Conservation (phyloP, 37 sponge, comb jelly and placozoan genomes). For the Hormiphora californensis region DNA sequence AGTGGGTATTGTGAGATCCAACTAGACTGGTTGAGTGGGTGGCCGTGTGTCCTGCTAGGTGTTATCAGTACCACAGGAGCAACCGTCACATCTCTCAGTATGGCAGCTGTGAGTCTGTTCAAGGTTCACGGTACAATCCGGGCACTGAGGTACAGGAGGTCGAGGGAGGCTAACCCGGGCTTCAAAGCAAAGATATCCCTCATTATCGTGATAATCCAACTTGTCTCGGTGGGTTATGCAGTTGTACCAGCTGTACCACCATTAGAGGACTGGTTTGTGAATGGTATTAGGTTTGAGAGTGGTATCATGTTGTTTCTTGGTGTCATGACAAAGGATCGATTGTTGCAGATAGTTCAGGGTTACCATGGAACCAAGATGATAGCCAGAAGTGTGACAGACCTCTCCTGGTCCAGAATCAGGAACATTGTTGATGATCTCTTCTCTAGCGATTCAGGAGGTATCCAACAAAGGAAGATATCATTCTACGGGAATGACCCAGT, state of each 20-base stretch:
- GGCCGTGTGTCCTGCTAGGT: neutral
- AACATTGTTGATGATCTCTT: neutral
- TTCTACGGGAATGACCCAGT: conserved; percentile 32
- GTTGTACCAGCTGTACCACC: neutral
- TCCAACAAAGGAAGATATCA: neutral
- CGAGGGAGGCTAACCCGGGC: neutral
- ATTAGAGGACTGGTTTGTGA: conserved; percentile 23
- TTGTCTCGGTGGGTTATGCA: neutral
- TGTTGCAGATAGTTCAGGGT: neutral
- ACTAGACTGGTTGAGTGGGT: neutral
- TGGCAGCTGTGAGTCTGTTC: neutral
- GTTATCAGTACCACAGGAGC: neutral
- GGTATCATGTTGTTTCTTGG: neutral
- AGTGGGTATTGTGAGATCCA: neutral
- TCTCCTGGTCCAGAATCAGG: neutral
- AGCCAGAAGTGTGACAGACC: neutral
- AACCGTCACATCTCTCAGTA: too few relatives aligned
- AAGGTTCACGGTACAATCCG: neutral
- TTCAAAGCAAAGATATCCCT: neutral
- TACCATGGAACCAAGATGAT: neutral
- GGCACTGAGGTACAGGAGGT: neutral
- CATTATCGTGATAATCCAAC: neutral
- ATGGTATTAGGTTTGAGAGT: neutral
- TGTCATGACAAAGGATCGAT: neutral
- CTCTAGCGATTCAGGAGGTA: neutral